Base-by-base conservation (phyloP, 2,888 invertebrate species). In the Allophyes oxyacanthae region DNA sequence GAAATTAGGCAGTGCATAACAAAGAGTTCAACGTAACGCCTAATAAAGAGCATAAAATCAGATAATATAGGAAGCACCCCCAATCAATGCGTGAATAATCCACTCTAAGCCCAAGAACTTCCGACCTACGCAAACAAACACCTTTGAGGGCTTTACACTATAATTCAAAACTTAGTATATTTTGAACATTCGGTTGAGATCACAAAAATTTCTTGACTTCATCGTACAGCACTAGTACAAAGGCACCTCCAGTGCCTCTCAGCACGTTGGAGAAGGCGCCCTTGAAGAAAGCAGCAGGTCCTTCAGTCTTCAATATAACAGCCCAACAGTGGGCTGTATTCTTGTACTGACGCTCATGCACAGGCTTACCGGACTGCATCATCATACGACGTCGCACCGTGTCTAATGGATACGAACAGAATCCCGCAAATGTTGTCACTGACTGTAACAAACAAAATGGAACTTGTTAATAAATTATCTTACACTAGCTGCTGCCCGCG, bases 351-450 rank as follows among this genome's bases (percentile, higher is more conserved):
- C 98, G 95, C 71, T 98, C 97, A 49, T 95, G 88, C 81, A 95
- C 94, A 64, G 96, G 96, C 72, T 96, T 95, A 36, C 98, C 98
- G 59, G 98, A 98, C 94, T 99, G 99, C 99, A 99, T 99, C 99
- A 99, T 99, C 98, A 99, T 98, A 85, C 99, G 96, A 92, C 99
- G 96, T 79, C 99, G 96, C 82, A 97, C 97, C 50, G 99, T 99
- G 90, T 99, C 99, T 91, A 99, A 96, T 64, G 99, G 99, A 94
- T 99, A 99, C 33, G 99, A 99, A 33, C 98, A 95, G 79, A 99
- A 96, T 81, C 99, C 99, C 59, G 99, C 97, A 67, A 97, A 94
- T 55, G 98, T 94, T 1, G 94, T 94, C 55, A 94, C 94, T 82
- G 95, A 92, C 97, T 93, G 80, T 4, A 68, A 6, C 4, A 49